Evolutionary conservation across 2,113 vertebrate genomes (phyloP), one percentile per base, ranked within the genome.

Genomic region (Oceanodroma tethys): DNA sequence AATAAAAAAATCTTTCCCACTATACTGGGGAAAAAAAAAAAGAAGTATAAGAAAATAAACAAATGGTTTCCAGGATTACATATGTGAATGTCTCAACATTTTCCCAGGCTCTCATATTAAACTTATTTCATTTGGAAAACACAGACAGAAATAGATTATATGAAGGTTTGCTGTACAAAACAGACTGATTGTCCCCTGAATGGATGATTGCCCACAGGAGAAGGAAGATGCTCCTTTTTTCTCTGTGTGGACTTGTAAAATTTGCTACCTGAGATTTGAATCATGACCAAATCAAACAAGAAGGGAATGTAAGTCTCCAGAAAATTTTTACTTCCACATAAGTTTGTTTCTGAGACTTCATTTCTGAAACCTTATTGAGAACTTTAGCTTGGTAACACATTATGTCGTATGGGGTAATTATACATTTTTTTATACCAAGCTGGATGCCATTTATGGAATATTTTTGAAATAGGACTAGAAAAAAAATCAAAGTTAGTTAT

Each of bases 31-130:
- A 56, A n/a, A 58, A 56, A 19, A 16, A 9, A 18, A 43, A 20
- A 1, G 7, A 45, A 36, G 16, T 21, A 14, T 34, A 53, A 90
- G 53, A 76, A 83, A 88, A 65, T 21, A 50, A 80, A 78, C 14
- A 8, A 6, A 63, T 14, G 2, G 1, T 43, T 1, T 81, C 19
- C 7, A 30, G 12, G 11, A 17, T 29, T 68, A 48, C 0, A 0
- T n/a, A 16, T 16, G 5, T 79, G 38, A 79, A 18, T 53, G 16
- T 60, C 55, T 55, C 15, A 48, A 7, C 7, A 9, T 81, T 83
- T 90, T 53, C 38, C 11, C 27, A 90, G 26, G 11, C 3, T 53
- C 7, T 50, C 8, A 55, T 25, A 53, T 42, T 0, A 15, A 79
- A 74, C 2, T 47, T 48, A 60, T 30, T 70, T 78, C 6, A 62